Evolutionary conservation across 2,888 invertebrate genomes (phyloP), one percentile per base, ranked within the genome.

Genomic region (Mesopsocus fuscifrons): DNA sequence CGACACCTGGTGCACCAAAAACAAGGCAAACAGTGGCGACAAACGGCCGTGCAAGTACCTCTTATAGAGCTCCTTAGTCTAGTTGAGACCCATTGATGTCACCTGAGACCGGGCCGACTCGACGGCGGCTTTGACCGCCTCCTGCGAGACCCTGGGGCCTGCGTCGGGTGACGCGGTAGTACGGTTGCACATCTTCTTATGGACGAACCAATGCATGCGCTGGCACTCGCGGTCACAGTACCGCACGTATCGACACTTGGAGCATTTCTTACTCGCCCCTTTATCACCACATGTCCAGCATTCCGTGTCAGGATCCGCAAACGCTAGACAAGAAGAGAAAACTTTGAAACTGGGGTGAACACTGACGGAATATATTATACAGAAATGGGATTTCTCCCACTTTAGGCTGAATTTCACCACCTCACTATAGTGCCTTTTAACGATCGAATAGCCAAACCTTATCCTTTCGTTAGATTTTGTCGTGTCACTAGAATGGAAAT

Each of bases 161-260:
- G 26, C 26, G 6, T 26, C 26, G 6, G 26, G 26, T 11, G 26
- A 26, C 6, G 64, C 11, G 6, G 26, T 26, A 6, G 26, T 11
- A 9, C 26, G 26, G 11, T 26, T 26, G 55, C 88, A 89, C 30
- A 74, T 77, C 55, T 85, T 87, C 62, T 88, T 88, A 59, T 89
- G 88, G 54, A 83, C 74, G 55, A 82, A 84, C 88, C 88, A 88
- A 58, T 88, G 94, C 38, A 94, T 65, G 49, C 88, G 75, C 60
- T 98, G 97, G 59, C 98, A 98, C 55, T 83, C 81, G 46, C 84
- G 70, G 61, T 89, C 83, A 63, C 97, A 98, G 59, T 98, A 98
- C 57, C 83, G 79, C 42, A 88, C 88, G 45, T 73, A 72, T 67
- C 88, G 91, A 62, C 97, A 98, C 58, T 85, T 85, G 8, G 91